A percentile compares a stretch with the other conserved stretches of the same genome.
These are phyloP conservation scores for Pungitius pungitius DNA, from an alignment of 2,113 vertebrate species.

Conservation along the genomic window DNA sequence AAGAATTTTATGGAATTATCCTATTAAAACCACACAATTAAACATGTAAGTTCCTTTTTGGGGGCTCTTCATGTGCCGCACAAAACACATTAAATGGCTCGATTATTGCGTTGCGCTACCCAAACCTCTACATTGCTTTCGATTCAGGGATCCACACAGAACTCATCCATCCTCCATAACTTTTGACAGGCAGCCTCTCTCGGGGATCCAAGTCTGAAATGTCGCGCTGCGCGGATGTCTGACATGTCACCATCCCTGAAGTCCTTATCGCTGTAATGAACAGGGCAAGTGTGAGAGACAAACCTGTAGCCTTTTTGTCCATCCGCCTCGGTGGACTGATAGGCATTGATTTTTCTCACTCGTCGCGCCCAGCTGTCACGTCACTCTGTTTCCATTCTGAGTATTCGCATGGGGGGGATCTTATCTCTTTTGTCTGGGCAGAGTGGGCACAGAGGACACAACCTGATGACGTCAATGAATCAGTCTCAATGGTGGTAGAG, in stretches of 20 bases:
- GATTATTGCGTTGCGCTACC: neutral
- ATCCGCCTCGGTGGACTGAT: slow-evolving; percentile 32
- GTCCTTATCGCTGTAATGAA: slow-evolving; percentile 53
- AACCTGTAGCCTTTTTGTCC: slow-evolving; percentile 49
- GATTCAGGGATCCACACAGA: slow-evolving; percentile 28
- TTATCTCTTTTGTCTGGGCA: slow-evolving; percentile 47
- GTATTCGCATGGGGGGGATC: slow-evolving; percentile 31
- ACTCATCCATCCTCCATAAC: neutral
- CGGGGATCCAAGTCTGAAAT: slow-evolving; percentile 53
- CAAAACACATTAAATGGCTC: neutral
- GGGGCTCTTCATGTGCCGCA: neutral
- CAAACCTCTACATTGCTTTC: slow-evolving; percentile 18
- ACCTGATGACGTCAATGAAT: slow-evolving; percentile 14
- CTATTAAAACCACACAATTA: neutral
- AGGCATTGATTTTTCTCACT: slow-evolving; percentile 57
- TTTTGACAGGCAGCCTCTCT: slow-evolving; percentile 4
- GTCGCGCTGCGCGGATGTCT: slow-evolving; percentile 48
- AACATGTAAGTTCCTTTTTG: too few species aligned
- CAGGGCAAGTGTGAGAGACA: slow-evolving; percentile 49
- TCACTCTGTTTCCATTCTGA: slow-evolving; percentile 12
- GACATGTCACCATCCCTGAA: slow-evolving; percentile 4
- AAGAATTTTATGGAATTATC: neutral
- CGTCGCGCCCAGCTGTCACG: slow-evolving; percentile 25
- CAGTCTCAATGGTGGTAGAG: neutral
- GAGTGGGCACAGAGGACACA: slow-evolving; percentile 16